Base-by-base conservation (phyloP, 2,888 invertebrate genomes). In the Axea sp. region DNA sequence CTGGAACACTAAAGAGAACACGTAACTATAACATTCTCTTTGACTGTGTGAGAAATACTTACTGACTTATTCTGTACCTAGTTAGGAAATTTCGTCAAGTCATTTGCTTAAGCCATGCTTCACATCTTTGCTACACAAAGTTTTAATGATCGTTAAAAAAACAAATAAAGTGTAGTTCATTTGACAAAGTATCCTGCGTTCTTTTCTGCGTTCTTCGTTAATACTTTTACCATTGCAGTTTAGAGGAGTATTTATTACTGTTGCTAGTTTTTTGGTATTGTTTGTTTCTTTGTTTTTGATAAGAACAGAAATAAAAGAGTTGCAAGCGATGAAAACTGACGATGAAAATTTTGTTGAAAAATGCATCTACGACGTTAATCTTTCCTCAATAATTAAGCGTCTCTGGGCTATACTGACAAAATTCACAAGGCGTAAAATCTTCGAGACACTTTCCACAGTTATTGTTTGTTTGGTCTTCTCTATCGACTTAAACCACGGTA, bases 21-120 rank as follows among this genome's bases (percentile, higher is more conserved):
- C 28, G 43, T 47, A 55, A 71, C 55, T 64, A 51, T 39, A 33
- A 30, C 53, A 60, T 72, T 43, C 49, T 28, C 64, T 72, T 57
- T 57, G 53, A 55, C 17, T 35, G 24, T 4, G 49, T 43, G 12
- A 33, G 39, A 64, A 64, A 57, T 47, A 47, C 30, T 24, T 57
- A 53, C 12, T 43, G 49, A 49, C 43, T 64, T 43, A 51, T 64
- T 49, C 12, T 30, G 57, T 43, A 43, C 41, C 45, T 57, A 71
- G 47, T 51, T 55, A 49, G 26, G 49, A 62, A 37, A 62, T 55
- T 51, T 55, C 30, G 59, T 57, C 35, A 55, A 60, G 60, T 60
- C 53, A 53, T 64, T 64, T 64, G 53, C 64, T 35, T 11, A 35
- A 43, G 26, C 35, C 12, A 22, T 19, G 65, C 53, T 28, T n/a